A percentile compares a stretch with the other conserved stretches of the same genome.
phyloP scores from a whole-genome alignment of 2,888 invertebrate genomes.

The Nephrotoma flavescens region DNA sequence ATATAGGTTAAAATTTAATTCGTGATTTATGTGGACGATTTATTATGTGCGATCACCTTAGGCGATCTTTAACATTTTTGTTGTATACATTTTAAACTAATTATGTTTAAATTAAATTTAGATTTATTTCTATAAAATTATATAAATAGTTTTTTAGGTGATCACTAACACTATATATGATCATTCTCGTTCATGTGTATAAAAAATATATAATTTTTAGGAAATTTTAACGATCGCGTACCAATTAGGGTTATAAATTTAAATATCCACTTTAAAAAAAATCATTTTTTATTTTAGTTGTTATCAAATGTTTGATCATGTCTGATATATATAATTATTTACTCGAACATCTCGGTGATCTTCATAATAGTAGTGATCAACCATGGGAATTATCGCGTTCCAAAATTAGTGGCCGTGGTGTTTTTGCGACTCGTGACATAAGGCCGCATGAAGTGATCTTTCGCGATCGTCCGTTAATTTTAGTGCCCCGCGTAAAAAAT shows the following conservation, averaged over 20 bases:
- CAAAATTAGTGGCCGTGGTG: conserved; percentile 41
- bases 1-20: neutral
- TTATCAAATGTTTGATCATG: neutral
- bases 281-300: neutral
- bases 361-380: neutral
- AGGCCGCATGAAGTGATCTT: conserved; percentile 53
- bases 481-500: conserved; percentile 48
- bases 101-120: neutral
- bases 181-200: neutral
- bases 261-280: neutral
- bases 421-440: conserved; percentile 53
- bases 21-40: neutral
- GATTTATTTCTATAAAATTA: neutral
- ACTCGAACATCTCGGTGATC: neutral
- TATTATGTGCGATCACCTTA: neutral
- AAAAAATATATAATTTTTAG: neutral
- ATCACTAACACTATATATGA: neutral
- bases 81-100: neutral
- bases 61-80: neutral
- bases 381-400: neutral
- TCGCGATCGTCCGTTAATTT: conserved; percentile 50
- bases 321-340: neutral
- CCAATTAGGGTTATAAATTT: neutral
- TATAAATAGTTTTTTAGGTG: neutral
- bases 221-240: neutral